Evolutionary conservation across 2,113 vertebrate species (phyloP), one percentile per base, ranked within the genome.

Genomic region (Cynocephalus volans): DNA sequence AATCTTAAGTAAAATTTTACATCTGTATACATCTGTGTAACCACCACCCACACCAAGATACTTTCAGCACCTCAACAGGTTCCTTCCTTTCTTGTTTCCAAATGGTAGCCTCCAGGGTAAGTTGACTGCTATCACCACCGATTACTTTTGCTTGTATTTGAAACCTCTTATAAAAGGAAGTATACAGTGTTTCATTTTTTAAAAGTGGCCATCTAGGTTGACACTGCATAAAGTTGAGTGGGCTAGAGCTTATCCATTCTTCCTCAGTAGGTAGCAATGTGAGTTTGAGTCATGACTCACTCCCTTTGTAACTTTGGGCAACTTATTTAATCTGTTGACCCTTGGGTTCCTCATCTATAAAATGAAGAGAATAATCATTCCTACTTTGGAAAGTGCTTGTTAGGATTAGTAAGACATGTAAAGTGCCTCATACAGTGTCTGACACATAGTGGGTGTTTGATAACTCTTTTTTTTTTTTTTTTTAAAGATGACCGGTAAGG

Each of bases 361-460:
- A 79, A 31, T 52, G 41, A 28, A 88, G 62, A 82, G 19, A 92
- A 69, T 50, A 77, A 54, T 73, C 28, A 76, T 70, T 67, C 41
- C 69, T 86, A n/a, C 36, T 50, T 86, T 95, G 50, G 18, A 86
- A 84, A 52, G 67, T 75, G 81, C 75, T 90, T 48, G 15, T 96
- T 67, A 84, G 24, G n/a, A 85, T 58, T 18, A 95, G 13, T 36
- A 58, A 26, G 52, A 76, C 19, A 80, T 28, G 21, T 79, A 41
- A 95, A 91, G 52, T 64, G 28, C 50, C 41, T 87, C 24, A 10
- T 54, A 75, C 18, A 67, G n/a, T 50, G 17, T 21, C 56, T 90
- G 79, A 65, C 60, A 80, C 48, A 70, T 11, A 45, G 36, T 48
- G 23, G 58, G 13, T 92, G 69, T 81, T 67, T 64, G 45, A 45